Conservation (phyloP, 2,888 invertebrate genomes). For the Idaea straminata region DNA sequence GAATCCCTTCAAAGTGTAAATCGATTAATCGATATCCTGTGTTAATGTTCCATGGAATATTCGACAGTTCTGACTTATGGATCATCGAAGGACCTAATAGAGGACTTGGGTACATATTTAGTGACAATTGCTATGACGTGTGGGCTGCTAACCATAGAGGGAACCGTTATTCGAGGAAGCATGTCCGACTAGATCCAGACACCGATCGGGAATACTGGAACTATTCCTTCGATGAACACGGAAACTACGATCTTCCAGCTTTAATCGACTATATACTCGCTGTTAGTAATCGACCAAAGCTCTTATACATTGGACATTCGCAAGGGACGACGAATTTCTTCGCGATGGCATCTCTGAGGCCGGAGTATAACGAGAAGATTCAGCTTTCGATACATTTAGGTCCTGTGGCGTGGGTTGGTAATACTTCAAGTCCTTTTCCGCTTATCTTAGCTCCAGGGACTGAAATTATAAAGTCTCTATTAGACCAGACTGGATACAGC, state of each 20-base stretch:
- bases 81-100: conserved; percentile 45
- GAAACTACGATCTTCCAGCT: conserved; percentile 84
- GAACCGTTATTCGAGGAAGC: conserved; percentile 81
- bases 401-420: conserved; percentile 74
- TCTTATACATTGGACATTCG: conserved; percentile 86
- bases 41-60: conserved; percentile 54
- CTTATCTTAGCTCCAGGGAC: conserved; percentile 36
- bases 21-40: conserved; percentile 42
- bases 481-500: conserved; percentile 69
- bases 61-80: conserved; percentile 55
- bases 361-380: conserved; percentile 81
- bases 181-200: conserved; percentile 63
- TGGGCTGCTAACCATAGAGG: conserved; percentile 78
- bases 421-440: conserved; percentile 57
- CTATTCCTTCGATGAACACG: conserved; percentile 85
- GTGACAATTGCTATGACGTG: conserved; percentile 77
- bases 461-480: conserved; percentile 36
- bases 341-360: conserved; percentile 73
- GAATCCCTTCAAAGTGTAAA: conserved; percentile 48
- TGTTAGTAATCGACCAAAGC: conserved; percentile 69
- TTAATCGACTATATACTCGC: conserved; percentile 64
- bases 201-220: conserved; percentile 70
- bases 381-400: conserved; percentile 67
- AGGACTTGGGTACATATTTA: conserved; percentile 58
- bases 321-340: conserved; percentile 82